Conservation (phyloP, 1,140 invertebrate genomes). For the Zelostemma sp. region DNA sequence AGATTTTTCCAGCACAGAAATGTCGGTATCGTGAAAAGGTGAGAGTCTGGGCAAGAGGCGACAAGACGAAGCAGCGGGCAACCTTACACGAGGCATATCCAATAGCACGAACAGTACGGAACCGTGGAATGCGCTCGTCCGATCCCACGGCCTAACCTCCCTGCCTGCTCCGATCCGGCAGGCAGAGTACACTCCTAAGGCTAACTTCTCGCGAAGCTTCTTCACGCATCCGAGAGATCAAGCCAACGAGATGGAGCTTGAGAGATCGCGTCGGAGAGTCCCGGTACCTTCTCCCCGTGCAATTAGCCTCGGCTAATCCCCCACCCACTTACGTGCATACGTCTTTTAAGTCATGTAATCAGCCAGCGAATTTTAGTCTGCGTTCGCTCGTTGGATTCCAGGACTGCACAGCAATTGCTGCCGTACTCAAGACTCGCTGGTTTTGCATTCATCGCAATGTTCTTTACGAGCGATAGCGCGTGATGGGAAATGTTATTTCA, state of each 20-base stretch:
- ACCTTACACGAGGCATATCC: conserved; percentile 24
- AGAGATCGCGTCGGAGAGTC: conserved; percentile 23
- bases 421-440: too few species aligned
- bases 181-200: conserved; percentile 18
- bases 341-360: background rate
- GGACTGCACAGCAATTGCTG: too few species aligned
- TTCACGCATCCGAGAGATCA: conserved; percentile 25
- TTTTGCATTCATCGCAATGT: too few species aligned
- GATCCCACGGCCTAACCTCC: conserved; percentile 30
- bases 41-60: background rate
- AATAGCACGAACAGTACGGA: conserved; percentile 22
- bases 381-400: too few species aligned
- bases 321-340: background rate
- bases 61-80: conserved; percentile 5
- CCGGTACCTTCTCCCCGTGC: conserved; percentile 21
- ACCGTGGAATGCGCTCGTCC: conserved; percentile 29
- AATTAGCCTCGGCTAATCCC: conserved; percentile 32
- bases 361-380: background rate
- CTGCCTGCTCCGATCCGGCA: conserved; percentile 14
- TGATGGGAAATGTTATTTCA: too few species aligned
- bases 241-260: conserved; percentile 17
- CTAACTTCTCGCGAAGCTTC: conserved; percentile 20
- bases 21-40: background rate
- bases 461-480: too few species aligned
- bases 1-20: conserved; percentile 2